Percentiles rank a stretch among this genome's conserved stretches.
These are phyloP conservation scores for Drosophila pandora DNA, from an alignment of 1,140 invertebrate species.

Conservation along the genomic window DNA sequence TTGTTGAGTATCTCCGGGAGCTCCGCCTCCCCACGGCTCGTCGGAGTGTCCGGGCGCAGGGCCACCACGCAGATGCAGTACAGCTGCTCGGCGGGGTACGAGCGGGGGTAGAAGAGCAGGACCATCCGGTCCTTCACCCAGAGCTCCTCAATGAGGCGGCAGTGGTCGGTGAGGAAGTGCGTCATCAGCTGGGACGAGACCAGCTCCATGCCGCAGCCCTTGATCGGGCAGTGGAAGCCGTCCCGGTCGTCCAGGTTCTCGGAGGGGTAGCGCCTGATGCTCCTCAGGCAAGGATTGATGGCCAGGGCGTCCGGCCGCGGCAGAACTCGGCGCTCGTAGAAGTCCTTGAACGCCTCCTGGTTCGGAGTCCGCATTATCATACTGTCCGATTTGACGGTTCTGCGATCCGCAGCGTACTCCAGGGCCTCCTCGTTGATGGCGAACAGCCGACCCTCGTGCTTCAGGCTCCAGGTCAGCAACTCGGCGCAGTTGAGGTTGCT, in stretches of 20 bases:
- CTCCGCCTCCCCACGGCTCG: neutral
- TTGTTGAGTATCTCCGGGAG: neutral
- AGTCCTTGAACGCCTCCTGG: constrained; percentile 4
- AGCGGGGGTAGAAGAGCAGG: neutral
- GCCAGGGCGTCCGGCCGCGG: constrained; percentile 20
- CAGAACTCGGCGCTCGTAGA: neutral
- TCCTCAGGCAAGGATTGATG: neutral
- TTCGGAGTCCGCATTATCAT: constrained; percentile 3
- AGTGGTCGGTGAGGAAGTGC: constrained; percentile 23
- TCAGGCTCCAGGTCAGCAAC: neutral
- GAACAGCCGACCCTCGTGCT: constrained; percentile 1
- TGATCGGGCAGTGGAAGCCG: constrained; percentile 1
- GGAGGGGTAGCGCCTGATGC: neutral
- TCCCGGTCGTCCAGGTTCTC: rapidly evolving
- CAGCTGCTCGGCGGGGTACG: constrained; percentile 3
- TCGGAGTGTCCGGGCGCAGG: neutral
- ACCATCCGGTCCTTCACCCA: constrained; percentile 25
- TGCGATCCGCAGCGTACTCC: neutral
- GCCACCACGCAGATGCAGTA: constrained; percentile 20
- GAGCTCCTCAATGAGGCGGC: constrained; percentile 22
- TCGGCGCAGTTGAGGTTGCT: neutral
- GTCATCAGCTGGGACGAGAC: constrained; percentile 1
- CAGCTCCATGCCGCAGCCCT: neutral
- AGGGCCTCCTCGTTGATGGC: neutral
- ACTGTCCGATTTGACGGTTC: rapidly evolving